phyloP scores from a whole-genome alignment of 35 echinoderm and acorn worm species.

The Ophioderma brevispina region DNA sequence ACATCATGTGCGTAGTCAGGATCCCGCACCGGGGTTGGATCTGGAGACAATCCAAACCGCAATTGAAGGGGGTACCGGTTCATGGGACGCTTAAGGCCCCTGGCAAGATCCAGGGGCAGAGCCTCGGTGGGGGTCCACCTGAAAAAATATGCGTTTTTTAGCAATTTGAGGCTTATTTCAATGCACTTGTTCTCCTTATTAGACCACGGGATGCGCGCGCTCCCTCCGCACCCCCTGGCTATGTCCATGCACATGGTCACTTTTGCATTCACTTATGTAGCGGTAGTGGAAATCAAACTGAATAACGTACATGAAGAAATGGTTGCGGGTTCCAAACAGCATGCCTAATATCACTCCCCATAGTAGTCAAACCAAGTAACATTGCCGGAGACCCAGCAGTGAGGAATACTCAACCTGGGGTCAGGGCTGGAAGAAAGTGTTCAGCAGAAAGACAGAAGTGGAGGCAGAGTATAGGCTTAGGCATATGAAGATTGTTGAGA shows the following conservation, averaged over 20 bases:
- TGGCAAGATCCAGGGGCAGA: too few species aligned
- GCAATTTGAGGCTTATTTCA: too few species aligned
- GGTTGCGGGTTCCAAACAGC: neutral
- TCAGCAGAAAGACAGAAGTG: slow-evolving; percentile 17
- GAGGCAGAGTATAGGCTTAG: slow-evolving; percentile 18
- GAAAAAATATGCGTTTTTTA: too few species aligned
- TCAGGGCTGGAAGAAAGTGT: slow-evolving; percentile 30
- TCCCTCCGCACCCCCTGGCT: too few species aligned
- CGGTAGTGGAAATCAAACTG: neutral
- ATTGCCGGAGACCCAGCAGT: slow-evolving; percentile 5
- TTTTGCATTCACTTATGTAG: neutral
- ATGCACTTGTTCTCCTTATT: too few species aligned
- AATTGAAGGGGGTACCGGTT: too few species aligned
- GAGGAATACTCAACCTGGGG: neutral
- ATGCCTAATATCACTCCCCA: neutral
- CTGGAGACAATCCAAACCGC: too few species aligned
- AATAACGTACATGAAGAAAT: neutral
- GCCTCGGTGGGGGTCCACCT: too few species aligned
- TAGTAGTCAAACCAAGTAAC: slow-evolving; percentile 27
- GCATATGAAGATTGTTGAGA: slow-evolving; percentile 8
- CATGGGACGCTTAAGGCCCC: too few species aligned
- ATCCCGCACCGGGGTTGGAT: too few species aligned
- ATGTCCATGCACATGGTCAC: neutral
- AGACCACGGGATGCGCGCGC: too few species aligned
- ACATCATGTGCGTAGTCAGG: neutral